phyloP scores from a whole-genome alignment of 2,113 vertebrate genomes.

The Pteropus alecto region DNA sequence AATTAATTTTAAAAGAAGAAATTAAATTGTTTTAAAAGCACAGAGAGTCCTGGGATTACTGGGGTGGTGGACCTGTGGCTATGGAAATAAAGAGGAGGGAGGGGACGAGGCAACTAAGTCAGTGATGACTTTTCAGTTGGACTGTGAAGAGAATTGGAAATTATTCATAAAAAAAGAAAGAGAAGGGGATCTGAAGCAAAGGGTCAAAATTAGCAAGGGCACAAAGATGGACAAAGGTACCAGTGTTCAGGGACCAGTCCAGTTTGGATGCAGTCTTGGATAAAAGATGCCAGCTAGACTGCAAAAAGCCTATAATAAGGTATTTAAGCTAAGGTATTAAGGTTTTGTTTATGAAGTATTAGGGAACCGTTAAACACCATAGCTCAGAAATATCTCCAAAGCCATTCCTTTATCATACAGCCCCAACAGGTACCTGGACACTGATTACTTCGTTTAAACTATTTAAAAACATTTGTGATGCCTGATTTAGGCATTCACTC shows the following conservation, averaged over 20 bases:
- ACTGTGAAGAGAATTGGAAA: background rate
- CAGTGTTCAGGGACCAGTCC: background rate
- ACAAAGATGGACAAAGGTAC: background rate
- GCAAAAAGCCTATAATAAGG: background rate
- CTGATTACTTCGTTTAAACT: background rate
- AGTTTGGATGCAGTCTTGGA: background rate
- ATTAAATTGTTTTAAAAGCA: background rate
- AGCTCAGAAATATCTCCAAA: background rate
- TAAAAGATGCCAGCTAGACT: background rate
- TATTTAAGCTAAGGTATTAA: background rate
- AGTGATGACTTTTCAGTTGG: background rate
- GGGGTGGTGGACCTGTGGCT: background rate
- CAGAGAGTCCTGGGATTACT: background rate
- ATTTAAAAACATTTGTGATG: slow-evolving; percentile 14
- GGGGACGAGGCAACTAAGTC: background rate
- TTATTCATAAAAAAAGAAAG: background rate
- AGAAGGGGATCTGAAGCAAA: background rate
- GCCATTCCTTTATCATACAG: background rate
- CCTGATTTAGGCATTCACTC: background rate
- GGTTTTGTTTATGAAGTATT: background rate
- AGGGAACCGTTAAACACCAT: background rate
- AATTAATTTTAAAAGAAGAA: background rate
- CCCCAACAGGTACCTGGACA: background rate
- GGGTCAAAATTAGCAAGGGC: background rate
- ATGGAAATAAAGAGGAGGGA: background rate